Percentiles rank a stretch among this genome's conserved stretches.
These are phyloP conservation scores for Tipula vernalis DNA, from an alignment of 2,888 invertebrate genomes.

Conservation along the genomic window DNA sequence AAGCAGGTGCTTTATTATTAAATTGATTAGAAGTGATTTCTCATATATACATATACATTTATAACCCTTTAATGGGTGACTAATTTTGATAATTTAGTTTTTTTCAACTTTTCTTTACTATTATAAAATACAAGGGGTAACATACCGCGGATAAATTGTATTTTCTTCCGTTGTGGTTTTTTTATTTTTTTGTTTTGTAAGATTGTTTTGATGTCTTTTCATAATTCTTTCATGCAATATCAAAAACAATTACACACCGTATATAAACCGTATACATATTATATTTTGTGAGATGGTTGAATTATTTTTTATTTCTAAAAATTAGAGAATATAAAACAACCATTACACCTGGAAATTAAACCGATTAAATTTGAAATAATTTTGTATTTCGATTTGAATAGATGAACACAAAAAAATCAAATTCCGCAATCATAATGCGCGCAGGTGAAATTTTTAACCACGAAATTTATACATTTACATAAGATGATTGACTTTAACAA, in stretches of 20 bases:
- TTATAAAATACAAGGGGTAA: background rate
- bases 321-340: background rate
- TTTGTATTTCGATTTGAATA: background rate
- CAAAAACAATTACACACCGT: background rate
- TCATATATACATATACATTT: background rate
- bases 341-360: constrained; percentile 4
- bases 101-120: background rate
- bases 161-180: background rate
- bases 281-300: background rate
- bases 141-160: background rate
- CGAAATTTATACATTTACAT: background rate
- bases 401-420: background rate
- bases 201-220: background rate
- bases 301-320: background rate
- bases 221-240: background rate
- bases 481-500: background rate
- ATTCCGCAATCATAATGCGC: background rate
- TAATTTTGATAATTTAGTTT: background rate
- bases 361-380: background rate
- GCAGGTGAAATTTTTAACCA: background rate
- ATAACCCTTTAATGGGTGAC: constrained; percentile 1
- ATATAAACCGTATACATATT: background rate
- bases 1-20: background rate
- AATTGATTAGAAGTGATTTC: background rate
- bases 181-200: background rate